Evolutionary conservation across 2,888 invertebrate genomes (phyloP).

Genomic region (Linnaemya tessellans): DNA sequence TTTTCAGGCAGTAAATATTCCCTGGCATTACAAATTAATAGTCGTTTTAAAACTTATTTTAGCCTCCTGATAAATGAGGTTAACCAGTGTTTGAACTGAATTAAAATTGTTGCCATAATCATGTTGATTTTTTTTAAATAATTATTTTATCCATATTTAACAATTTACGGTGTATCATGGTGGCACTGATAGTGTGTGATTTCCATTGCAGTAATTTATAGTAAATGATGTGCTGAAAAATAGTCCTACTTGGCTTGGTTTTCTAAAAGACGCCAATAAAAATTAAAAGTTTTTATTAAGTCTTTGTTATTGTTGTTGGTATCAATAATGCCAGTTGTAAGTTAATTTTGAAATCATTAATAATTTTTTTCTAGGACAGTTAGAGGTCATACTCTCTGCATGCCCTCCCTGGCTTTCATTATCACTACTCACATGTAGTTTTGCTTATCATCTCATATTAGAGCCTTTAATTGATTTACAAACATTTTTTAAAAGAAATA

Average conservation of each 20-base stretch:
- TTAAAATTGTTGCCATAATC: conserved; percentile 21
- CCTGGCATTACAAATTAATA: conserved; percentile 18
- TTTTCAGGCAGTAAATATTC: neutral
- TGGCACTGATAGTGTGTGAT: neutral
- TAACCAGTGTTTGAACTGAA: conserved; percentile 29
- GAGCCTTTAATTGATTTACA: too few relatives aligned
- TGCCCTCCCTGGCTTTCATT: too few relatives aligned
- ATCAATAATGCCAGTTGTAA: too few relatives aligned
- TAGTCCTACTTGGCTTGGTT: too few relatives aligned
- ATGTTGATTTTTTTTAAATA: neutral
- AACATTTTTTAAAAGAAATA: too few relatives aligned
- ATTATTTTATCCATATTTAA: neutral
- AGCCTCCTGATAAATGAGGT: conserved; percentile 48
- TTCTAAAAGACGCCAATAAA: neutral
- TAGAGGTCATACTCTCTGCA: too few relatives aligned
- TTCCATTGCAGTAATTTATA: neutral
- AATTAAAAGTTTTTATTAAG: too few relatives aligned
- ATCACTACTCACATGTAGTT: too few relatives aligned
- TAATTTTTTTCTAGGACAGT: too few relatives aligned
- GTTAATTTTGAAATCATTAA: too few relatives aligned
- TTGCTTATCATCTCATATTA: too few relatives aligned
- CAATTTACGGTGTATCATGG: neutral
- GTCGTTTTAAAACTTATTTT: neutral
- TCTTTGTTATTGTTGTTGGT: too few relatives aligned
- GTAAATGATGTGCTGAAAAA: neutral